Evolutionary conservation across 2,888 invertebrate species (phyloP), one percentile per base, ranked within the genome.

Genomic region (Branchellion lobata): DNA sequence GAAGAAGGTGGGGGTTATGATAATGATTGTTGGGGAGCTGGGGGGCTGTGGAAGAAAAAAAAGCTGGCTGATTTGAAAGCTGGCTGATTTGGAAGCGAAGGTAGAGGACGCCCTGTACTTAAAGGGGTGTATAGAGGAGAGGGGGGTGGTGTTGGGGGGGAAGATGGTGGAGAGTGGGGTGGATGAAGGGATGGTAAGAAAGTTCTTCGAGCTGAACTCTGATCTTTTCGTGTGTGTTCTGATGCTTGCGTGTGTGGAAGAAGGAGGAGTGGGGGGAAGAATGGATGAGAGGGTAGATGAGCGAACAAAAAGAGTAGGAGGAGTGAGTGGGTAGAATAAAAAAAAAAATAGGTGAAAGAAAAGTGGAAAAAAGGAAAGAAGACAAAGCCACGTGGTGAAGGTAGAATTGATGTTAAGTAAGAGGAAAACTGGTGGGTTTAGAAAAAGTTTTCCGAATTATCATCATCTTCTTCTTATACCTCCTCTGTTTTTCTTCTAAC

Each of bases 61-160:
- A n/a, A n/a, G n/a, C n/a, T n/a, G n/a, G n/a, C n/a, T n/a, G n/a
- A n/a, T n/a, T n/a, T n/a, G n/a, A n/a, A n/a, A 40, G 40, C 5
- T 57, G 8, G n/a, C 61, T 5, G 61, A 57, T 5, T 24, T 57
- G 24, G 21, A 3, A 18, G 3, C 24, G 61, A 57, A 57, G n/a
- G 3, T 57, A n/a, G 21, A 57, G n/a, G 61, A 57, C 24, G 61
- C 61, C 21, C 21, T 57, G n/a, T 57, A 57, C 21, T n/a, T 57
- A n/a, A 57, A 24, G n/a, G 61, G 61, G 14, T 57, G 61, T 57
- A 5, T 57, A n/a, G 61, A 24, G 61, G 61, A 57, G 21, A 57
- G 61, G 24, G 61, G 61, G 21, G n/a, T 18, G n/a, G n/a, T 57
- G 61, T 5, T 57, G 24, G 21, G 3, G 24, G 21, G 5, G 5